Base-by-base conservation (phyloP, 1,140 invertebrate genomes). In the Eueides isabella region DNA sequence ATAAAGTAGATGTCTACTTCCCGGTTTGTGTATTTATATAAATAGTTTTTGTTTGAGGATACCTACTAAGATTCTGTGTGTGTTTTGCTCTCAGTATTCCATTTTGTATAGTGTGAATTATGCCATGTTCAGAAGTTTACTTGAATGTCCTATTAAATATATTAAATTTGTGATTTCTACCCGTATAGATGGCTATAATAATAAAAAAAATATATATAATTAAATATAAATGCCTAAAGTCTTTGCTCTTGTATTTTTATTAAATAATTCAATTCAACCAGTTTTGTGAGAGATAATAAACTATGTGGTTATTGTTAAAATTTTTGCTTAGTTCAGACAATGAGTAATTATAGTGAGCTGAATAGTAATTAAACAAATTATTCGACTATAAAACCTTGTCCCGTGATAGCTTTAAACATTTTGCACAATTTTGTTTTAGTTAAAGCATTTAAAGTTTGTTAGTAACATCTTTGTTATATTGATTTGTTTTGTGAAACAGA, bases 61-160 rank as follows among this genome's bases (percentile, higher is more conserved):
- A 85, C 76, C 80, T 81, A 82, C 75, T 78, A 81, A 72, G 78
- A 84, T 79, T 87, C 85, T 90, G 85, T 90, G 87, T 84, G 79
- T 89, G 75, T 87, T 91, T 87, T 85, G 83, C 87, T 87, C 83
- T 82, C 82, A 73, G 85, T 82, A 89, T 90, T 92, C 86, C 88
- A 87, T 83, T 84, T 68, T 88, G 85, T 84, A 87, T 83, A 85
- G 84, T 87, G 81, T 89, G 87, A 79, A 86, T 85, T 85, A 83
- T 74, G 72, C 68, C 61, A 72, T 73, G 74, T 79, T 79, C 77
- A 76, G 77, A 79, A 79, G 77, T 79, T 76, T 78, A 29, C 74
- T 63, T 55, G 23, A 64, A 35, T 76, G 67, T 72, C 68, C 74
- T 71, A 75, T 67, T 71, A 31, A 75, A 26, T 55, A 55, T 55